phyloP scores from a whole-genome alignment of 2,113 vertebrate species.

The Fulica atra region DNA sequence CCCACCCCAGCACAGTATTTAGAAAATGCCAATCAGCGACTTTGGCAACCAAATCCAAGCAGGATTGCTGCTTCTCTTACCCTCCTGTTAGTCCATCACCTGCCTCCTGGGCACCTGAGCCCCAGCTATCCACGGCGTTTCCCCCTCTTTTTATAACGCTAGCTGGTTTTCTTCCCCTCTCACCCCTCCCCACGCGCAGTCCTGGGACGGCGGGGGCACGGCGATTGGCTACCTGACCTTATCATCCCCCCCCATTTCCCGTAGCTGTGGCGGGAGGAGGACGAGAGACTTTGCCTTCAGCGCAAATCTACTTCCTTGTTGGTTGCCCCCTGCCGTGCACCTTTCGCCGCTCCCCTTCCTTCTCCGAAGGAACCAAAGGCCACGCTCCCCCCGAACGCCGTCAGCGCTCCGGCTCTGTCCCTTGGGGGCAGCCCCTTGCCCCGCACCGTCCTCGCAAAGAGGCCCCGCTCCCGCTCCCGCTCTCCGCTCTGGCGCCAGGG shows the following conservation, averaged over 20 bases:
- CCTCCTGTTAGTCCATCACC: neutral
- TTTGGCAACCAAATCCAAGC: fast-evolving
- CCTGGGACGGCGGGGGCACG: no score
- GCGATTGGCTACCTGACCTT: no score
- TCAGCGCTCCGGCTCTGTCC: neutral
- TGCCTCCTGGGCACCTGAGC: neutral
- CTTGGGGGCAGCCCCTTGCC: no score
- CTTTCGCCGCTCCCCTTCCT: no score
- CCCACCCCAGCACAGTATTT: neutral
- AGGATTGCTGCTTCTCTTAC: neutral
- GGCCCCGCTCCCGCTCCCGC: neutral
- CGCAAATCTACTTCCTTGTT: neutral
- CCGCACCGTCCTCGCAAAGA: neutral
- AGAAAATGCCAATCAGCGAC: neutral
- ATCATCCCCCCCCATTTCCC: neutral
- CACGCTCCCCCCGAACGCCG: fast-evolving
- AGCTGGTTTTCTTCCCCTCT: neutral
- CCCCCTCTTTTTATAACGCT: no score
- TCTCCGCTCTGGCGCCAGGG: neutral
- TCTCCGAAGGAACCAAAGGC: fast-evolving
- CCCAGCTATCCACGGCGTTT: no score
- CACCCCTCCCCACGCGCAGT: no score
- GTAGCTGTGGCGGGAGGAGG: neutral
- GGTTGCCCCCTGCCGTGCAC: neutral
- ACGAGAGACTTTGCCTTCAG: neutral